Percentiles rank a stretch among this genome's conserved stretches.
phyloP scores from a whole-genome alignment of 2,888 invertebrate species.

The Troilus luridus region DNA sequence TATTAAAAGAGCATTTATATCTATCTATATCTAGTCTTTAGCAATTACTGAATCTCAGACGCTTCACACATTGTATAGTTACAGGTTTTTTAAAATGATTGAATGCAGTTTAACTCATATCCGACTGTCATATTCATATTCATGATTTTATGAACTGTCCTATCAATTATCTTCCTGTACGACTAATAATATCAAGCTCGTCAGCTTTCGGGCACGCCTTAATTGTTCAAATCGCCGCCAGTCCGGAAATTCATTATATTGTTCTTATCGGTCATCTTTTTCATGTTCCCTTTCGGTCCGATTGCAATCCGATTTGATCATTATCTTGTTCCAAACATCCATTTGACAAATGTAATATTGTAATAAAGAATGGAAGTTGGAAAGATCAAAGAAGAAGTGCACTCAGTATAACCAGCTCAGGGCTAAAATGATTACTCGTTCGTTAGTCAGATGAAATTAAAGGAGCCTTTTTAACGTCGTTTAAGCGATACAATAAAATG shows the following conservation, averaged over 20 bases:
- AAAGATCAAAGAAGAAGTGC: neutral
- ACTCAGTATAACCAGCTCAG: neutral
- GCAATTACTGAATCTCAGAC: no score
- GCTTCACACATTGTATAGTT: no score
- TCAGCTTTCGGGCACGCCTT: no score
- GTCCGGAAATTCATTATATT: neutral
- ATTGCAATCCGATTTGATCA: neutral
- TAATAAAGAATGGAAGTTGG: neutral
- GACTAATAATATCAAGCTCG: no score
- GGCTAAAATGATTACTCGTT: neutral
- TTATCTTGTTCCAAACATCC: neutral
- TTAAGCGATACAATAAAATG: neutral
- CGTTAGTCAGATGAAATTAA: neutral
- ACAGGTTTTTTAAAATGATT: no score
- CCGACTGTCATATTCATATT: no score
- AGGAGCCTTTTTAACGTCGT: neutral
- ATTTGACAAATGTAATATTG: neutral
- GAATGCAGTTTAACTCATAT: no score
- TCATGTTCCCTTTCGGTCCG: neutral
- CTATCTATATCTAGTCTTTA: no score
- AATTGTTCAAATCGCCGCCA: neutral
- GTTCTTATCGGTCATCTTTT: neutral
- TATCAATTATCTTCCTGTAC: no score
- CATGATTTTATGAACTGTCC: no score
- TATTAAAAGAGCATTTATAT: no score